These are phyloP conservation scores for Anhinga anhinga DNA, from an alignment of 2,113 vertebrate species.

Conservation along the genomic window DNA sequence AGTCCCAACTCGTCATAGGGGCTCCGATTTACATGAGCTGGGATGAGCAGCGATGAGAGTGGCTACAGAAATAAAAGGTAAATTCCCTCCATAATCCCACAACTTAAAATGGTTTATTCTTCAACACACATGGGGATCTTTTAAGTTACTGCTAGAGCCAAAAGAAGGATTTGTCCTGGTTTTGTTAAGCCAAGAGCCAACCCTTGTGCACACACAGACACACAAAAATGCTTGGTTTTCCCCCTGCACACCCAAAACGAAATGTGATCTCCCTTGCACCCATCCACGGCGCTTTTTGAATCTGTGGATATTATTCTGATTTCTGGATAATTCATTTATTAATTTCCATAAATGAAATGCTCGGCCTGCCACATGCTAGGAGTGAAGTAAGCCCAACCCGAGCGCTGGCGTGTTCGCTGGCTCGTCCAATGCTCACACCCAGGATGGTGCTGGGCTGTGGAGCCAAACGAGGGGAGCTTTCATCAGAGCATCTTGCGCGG, in stretches of 20 bases:
- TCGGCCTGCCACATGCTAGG: background rate
- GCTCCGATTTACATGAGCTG: background rate
- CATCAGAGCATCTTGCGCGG: background rate
- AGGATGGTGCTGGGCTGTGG: background rate
- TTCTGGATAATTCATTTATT: background rate
- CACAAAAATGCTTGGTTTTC: background rate
- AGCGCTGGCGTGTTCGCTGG: background rate
- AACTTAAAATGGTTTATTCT: background rate
- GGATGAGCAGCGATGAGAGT: background rate
- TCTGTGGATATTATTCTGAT: background rate
- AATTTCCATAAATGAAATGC: background rate
- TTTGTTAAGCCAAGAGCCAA: background rate
- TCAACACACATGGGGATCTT: background rate
- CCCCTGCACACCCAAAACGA: background rate
- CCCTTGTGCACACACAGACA: background rate
- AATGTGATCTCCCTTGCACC: background rate
- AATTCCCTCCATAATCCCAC: slow-evolving; percentile 16
- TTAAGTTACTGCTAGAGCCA: background rate
- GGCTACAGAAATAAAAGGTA: background rate
- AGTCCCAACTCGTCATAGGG: background rate
- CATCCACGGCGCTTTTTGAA: background rate
- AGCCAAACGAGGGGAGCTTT: background rate
- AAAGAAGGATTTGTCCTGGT: background rate
- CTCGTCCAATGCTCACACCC: background rate
- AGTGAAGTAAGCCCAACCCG: background rate